These are phyloP conservation scores for Cyprinodon tularosa DNA, from an alignment of 2,113 vertebrate species.

Conservation along the genomic window DNA sequence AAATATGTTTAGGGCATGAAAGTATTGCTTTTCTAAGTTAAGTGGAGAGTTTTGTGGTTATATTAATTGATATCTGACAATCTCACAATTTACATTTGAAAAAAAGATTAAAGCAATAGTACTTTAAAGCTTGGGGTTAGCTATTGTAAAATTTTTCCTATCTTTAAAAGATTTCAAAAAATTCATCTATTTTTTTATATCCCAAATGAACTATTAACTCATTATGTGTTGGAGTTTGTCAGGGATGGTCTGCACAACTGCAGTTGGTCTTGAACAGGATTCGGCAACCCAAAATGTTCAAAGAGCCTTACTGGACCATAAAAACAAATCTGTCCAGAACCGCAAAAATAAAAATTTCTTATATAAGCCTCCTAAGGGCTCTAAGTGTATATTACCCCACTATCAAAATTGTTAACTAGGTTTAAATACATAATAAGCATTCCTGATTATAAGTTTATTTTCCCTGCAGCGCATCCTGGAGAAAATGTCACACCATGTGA, in stretches of 20 bases:
- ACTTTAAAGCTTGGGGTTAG: not conserved
- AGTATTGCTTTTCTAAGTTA: not conserved
- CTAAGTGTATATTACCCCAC: too few relatives aligned
- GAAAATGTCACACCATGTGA: too few relatives aligned
- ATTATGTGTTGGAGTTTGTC: not conserved
- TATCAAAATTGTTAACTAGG: too few relatives aligned
- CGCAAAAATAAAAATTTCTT: too few relatives aligned
- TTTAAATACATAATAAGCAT: too few relatives aligned
- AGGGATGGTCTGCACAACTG: not conserved
- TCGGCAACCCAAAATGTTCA: too few relatives aligned
- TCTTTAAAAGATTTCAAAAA: not conserved
- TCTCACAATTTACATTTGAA: not conserved
- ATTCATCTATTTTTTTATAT: not conserved
- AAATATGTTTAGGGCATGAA: not conserved
- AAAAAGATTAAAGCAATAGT: too few relatives aligned
- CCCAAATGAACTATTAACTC: not conserved
- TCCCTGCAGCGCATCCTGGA: too few relatives aligned
- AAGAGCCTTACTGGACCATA: too few relatives aligned
- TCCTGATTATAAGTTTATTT: too few relatives aligned
- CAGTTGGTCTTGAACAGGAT: not conserved
- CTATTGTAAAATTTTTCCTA: not conserved
- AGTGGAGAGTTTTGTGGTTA: not conserved
- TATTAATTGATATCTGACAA: not conserved
- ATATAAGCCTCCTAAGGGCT: too few relatives aligned
- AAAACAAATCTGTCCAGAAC: too few relatives aligned